phyloP scores from a whole-genome alignment of 1,140 invertebrate species.

The Acyrthosiphon pisum region DNA sequence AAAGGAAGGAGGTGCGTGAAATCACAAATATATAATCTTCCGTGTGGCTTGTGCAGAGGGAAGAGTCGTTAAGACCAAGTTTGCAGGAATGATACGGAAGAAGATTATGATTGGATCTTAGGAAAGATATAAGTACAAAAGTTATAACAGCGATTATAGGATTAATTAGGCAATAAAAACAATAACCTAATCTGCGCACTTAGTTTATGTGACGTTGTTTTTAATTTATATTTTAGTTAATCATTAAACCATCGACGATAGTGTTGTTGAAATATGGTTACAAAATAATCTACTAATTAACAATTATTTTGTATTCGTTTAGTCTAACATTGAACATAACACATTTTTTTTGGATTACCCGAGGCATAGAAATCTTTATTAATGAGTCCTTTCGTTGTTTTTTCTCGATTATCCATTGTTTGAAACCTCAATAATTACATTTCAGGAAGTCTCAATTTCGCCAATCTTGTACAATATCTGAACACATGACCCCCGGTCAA shows the following conservation, averaged over 20 bases:
- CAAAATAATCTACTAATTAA: background rate
- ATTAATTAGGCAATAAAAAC: background rate
- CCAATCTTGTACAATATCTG: background rate
- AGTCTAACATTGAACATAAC: background rate
- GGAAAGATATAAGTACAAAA: background rate
- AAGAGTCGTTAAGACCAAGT: background rate
- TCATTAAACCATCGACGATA: background rate
- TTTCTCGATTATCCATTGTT: background rate
- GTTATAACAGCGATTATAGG: background rate
- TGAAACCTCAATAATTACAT: background rate
- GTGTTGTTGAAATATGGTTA: background rate
- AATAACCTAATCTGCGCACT: background rate
- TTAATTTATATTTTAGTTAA: background rate
- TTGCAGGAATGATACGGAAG: background rate
- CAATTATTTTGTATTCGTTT: background rate
- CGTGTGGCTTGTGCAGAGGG: background rate
- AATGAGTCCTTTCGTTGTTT: background rate
- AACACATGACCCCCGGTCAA: background rate
- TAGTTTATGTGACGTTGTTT: background rate
- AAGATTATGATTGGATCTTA: conserved; percentile 3
- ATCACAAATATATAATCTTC: background rate
- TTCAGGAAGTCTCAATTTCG: conserved; percentile 9
- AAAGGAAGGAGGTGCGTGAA: background rate
- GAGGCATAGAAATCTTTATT: background rate
- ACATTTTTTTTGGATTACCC: background rate